Evolutionary conservation across 1,140 invertebrate species (phyloP), one percentile per base, ranked within the genome.

Genomic region (Heliconius himera): DNA sequence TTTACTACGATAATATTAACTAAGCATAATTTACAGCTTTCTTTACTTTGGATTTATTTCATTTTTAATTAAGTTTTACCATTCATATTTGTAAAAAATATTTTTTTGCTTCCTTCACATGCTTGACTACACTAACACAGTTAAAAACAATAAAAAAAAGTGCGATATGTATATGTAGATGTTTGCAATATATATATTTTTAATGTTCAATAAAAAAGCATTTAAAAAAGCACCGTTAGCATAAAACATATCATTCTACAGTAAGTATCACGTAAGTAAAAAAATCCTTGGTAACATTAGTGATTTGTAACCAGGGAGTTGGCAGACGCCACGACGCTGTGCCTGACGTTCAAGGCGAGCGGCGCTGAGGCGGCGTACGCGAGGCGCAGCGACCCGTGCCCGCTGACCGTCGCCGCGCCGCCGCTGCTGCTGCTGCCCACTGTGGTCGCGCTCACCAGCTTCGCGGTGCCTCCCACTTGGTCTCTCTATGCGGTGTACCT

Each of bases 281-380:
- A n/a, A 26, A 26, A 11, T 66, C 11, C 20, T 56, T 20, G 49
- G 49, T 51, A 56, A 56, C 0, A 66, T 26, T 70, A 51, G 26
- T 20, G 29, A 56, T 73, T 71, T 74, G 78, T 83, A 76, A 80
- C 38, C 77, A 96, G 96, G 82, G 96, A 97, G 85, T 87, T 98
- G 75, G 95, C 95, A 36, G 96, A 96, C 76, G 96, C 97, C 81
- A 96, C 96, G 4, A 96, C 95, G 33, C 95, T 96, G 82, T 92
- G 97, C 82, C 92, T 97, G 80, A 95, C 95, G 41, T 98, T 98
- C 93, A 96, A 95, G 76, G 96, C 97, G 78, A 86, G 89, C 2
- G 95, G 94, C 26, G 95, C 96, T 60, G 97, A 98, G 87, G 94
- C 93, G 49, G 96, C 95, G 33, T 98, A 96, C 89, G 95, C 95